phyloP scores from a whole-genome alignment of 2,113 vertebrate species.

The Lasiurus borealis region DNA sequence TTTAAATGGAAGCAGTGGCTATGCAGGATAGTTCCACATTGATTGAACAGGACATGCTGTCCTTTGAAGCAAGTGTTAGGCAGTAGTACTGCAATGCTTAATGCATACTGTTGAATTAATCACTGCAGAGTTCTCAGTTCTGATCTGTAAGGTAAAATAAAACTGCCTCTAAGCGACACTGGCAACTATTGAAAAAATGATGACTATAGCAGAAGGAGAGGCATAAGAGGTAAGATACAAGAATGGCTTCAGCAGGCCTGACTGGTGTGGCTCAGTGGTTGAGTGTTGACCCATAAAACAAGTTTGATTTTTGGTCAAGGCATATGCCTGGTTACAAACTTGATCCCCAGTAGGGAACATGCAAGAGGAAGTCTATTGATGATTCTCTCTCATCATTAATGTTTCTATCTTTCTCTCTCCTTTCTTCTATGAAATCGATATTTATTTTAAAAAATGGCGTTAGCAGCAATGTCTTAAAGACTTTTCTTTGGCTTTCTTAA shows the following conservation, averaged over 20 bases:
- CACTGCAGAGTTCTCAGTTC: conserved; percentile 68
- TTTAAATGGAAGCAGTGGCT: conserved; percentile 74
- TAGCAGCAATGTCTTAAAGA: conserved; percentile 26
- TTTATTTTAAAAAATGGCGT: background rate
- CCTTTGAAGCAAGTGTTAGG: conserved; percentile 83
- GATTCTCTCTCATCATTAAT: too few species aligned
- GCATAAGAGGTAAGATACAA: background rate
- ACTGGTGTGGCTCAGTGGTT: too few species aligned
- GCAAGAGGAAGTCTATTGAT: too few species aligned
- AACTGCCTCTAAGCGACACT: conserved; percentile 70
- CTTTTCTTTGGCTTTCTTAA: conserved; percentile 49
- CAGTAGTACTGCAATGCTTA: conserved; percentile 68
- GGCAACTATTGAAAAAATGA: conserved; percentile 42
- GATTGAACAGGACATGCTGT: conserved; percentile 81
- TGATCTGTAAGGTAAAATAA: conserved; percentile 76
- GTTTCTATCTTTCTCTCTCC: too few species aligned
- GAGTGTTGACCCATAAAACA: too few species aligned
- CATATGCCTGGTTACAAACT: too few species aligned
- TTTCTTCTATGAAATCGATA: too few species aligned
- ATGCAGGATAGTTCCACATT: conserved; percentile 74
- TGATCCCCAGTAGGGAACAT: too few species aligned
- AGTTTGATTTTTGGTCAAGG: too few species aligned
- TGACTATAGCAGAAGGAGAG: conserved; percentile 46
- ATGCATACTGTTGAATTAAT: conserved; percentile 66
- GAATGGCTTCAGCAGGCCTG: background rate